These are phyloP conservation scores for Ornithoptera priamus DNA, from an alignment of 2,888 invertebrate species.

Conservation along the genomic window DNA sequence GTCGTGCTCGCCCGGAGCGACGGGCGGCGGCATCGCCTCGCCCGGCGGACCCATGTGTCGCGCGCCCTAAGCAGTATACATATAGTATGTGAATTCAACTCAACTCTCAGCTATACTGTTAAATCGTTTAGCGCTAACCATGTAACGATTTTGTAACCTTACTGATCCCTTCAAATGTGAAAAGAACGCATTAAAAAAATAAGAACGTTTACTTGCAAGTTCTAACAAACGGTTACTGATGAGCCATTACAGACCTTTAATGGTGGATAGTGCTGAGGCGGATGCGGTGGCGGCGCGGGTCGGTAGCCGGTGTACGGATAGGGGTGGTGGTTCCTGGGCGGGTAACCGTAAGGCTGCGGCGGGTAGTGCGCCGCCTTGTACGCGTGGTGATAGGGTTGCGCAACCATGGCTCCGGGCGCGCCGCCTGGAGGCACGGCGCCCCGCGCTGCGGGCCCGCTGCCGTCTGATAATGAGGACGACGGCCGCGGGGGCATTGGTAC, in stretches of 20 bases:
- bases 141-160: no score
- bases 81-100: conserved; percentile 3
- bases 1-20: conserved; percentile 82
- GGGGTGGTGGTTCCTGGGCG: conserved; percentile 74
- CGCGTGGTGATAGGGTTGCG: conserved; percentile 66
- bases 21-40: conserved; percentile 81
- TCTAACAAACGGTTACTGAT: not conserved
- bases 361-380: conserved; percentile 74
- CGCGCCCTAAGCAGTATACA: conserved; percentile 67
- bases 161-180: no score
- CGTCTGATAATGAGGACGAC: conserved; percentile 87
- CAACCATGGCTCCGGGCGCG: conserved; percentile 64
- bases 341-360: conserved; percentile 71
- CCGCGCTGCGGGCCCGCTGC: conserved; percentile 69
- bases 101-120: no score
- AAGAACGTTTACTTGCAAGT: no score
- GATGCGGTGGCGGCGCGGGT: conserved; percentile 69
- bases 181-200: no score
- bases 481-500: conserved; percentile 98
- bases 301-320: conserved; percentile 69
- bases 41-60: conserved; percentile 80
- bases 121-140: no score
- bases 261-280: conserved; percentile 69
- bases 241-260: conserved; percentile 53
- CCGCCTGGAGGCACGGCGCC: conserved; percentile 51